Evolutionary conservation across 1,140 invertebrate genomes (phyloP).

Genomic region (Temnothorax curvispinosus): DNA sequence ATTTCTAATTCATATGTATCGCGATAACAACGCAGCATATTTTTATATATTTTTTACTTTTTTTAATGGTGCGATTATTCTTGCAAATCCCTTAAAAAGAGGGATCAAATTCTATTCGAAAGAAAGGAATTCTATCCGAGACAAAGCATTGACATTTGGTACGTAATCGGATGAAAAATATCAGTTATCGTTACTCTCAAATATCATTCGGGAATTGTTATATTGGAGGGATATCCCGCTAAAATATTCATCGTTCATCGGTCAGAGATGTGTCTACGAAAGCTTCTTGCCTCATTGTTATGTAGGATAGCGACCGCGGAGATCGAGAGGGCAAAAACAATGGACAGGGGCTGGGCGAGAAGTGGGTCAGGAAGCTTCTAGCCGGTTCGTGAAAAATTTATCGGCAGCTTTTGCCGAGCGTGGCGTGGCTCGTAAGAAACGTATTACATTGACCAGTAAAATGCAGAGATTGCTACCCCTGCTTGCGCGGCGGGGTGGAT

Average conservation of each 20-base stretch:
- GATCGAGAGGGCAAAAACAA: constrained; percentile 39
- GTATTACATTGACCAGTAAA: constrained; percentile 59
- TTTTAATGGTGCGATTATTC: background rate
- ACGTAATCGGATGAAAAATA: background rate
- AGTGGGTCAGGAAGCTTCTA: constrained; percentile 34
- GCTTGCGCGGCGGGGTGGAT: background rate
- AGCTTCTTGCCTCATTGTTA: constrained; percentile 22
- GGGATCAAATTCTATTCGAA: background rate
- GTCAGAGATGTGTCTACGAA: background rate
- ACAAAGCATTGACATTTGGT: background rate
- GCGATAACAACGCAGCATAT: background rate
- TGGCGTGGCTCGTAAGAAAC: constrained; percentile 34
- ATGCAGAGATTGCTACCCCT: constrained; percentile 43
- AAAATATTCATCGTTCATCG: constrained; percentile 50
- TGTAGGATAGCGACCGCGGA: constrained; percentile 4
- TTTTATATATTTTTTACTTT: background rate
- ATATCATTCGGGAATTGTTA: constrained; percentile 4
- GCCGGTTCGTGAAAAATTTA: constrained; percentile 59
- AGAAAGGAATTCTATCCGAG: background rate
- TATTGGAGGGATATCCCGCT: background rate
- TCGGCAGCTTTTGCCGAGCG: constrained; percentile 23
- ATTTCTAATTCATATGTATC: background rate
- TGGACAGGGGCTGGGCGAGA: constrained; percentile 5
- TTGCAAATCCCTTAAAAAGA: background rate
- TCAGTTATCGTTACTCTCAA: background rate